Percentiles rank a stretch among this genome's conserved stretches.
Conservation (phyloP, 2,113 vertebrate genomes). For the Rhinogobius similis region DNA sequence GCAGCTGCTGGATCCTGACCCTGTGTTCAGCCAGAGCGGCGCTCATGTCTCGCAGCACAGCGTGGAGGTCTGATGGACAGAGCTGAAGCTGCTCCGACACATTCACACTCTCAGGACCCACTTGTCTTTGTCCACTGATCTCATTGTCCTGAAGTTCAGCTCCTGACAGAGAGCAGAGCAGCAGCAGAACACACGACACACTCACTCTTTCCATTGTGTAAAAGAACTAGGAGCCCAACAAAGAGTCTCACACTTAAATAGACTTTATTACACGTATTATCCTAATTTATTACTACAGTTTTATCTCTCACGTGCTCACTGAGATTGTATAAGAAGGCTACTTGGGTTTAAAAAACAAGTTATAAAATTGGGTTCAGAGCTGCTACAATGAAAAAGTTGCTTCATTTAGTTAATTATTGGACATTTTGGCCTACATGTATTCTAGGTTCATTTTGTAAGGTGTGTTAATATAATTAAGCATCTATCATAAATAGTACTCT, state of each 20-base stretch:
- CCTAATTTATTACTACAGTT: too few species aligned
- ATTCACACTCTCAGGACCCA: background rate
- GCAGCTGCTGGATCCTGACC: background rate
- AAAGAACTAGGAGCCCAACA: background rate
- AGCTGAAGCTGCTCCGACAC: background rate
- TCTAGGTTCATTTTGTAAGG: too few species aligned
- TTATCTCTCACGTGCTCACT: too few species aligned
- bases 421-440: too few species aligned
- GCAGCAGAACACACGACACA: background rate
- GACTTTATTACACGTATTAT: too few species aligned
- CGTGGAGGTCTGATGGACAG: background rate
- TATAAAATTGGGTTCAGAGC: too few species aligned
- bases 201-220: background rate
- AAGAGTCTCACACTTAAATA: background rate
- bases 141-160: constrained; percentile 4
- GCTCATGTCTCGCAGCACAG: background rate
- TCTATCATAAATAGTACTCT: too few species aligned
- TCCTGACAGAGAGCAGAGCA: constrained; percentile 7
- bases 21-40: background rate
- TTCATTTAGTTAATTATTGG: too few species aligned
- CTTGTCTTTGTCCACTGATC: background rate
- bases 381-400: too few species aligned
- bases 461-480: too few species aligned
- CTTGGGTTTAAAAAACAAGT: too few species aligned
- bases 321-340: too few species aligned